phyloP scores from a whole-genome alignment of 2,888 invertebrate genomes.

The Blomia tropicalis region DNA sequence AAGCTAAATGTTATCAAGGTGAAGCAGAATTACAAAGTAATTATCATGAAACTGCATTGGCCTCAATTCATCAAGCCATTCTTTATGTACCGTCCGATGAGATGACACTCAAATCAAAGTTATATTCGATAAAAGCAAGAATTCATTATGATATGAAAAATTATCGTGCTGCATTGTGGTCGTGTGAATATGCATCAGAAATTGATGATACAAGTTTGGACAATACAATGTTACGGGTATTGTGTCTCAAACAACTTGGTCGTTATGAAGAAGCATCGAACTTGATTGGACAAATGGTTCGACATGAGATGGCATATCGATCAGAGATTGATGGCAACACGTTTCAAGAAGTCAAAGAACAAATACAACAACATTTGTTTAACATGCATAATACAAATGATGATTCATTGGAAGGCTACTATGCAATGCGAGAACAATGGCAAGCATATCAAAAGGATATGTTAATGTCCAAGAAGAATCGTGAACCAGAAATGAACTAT shows the following conservation, averaged over 20 bases:
- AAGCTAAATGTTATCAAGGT: background rate
- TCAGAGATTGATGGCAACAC: too few relatives aligned
- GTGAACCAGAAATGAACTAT: too few relatives aligned
- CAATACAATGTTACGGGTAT: background rate
- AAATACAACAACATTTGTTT: background rate
- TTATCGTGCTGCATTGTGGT: background rate
- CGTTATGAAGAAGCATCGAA: background rate
- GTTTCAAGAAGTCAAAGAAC: background rate
- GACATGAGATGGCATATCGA: background rate
- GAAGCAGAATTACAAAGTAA: background rate
- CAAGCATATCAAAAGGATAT: too few relatives aligned
- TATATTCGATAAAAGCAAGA: background rate
- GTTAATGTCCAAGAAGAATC: too few relatives aligned
- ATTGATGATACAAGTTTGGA: too few relatives aligned
- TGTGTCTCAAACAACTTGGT: background rate
- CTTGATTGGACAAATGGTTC: background rate
- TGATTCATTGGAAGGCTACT: too few relatives aligned
- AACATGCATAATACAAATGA: too few relatives aligned
- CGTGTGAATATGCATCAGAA: background rate
- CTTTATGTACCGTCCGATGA: background rate
- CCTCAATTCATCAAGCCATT: background rate
- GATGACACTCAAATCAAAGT: background rate
- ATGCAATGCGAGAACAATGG: background rate
- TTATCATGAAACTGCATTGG: background rate
- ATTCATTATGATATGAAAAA: background rate